phyloP scores from a whole-genome alignment of 2,797 vertebrate genomes.

The Macropus fuliginosus region DNA sequence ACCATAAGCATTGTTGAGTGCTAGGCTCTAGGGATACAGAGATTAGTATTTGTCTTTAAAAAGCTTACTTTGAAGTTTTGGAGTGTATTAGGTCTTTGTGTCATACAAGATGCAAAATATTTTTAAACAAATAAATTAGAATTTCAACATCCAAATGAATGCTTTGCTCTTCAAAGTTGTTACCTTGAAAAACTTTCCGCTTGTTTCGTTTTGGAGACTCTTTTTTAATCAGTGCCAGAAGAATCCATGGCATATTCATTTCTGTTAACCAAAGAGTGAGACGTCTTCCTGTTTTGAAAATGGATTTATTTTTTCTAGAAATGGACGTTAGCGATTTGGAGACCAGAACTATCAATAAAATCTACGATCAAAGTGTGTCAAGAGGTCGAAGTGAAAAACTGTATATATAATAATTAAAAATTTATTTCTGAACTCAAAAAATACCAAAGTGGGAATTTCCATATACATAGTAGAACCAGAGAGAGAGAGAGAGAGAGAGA shows the following conservation, averaged over 20 bases:
- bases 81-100: not conserved
- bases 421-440: not conserved
- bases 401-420: not conserved
- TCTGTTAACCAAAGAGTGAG: not conserved
- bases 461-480: not conserved
- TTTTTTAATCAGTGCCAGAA: not conserved
- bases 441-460: not conserved
- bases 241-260: not conserved
- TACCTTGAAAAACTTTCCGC: not conserved
- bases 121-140: not conserved
- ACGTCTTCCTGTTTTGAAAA: not conserved
- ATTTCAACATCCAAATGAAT: not conserved
- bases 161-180: not conserved
- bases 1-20: not conserved
- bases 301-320: not conserved
- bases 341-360: not conserved
- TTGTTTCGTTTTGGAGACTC: not conserved
- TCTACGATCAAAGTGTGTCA: not conserved
- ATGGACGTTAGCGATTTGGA: not conserved
- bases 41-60: too few species aligned
- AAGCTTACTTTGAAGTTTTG: not conserved
- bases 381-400: not conserved
- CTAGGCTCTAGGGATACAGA: not conserved
- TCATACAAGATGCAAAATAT: not conserved
- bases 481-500: not conserved